Percentiles rank a stretch among this genome's conserved stretches.
Conservation (phyloP, 2,888 invertebrate genomes). For the Apotomis capreana region DNA sequence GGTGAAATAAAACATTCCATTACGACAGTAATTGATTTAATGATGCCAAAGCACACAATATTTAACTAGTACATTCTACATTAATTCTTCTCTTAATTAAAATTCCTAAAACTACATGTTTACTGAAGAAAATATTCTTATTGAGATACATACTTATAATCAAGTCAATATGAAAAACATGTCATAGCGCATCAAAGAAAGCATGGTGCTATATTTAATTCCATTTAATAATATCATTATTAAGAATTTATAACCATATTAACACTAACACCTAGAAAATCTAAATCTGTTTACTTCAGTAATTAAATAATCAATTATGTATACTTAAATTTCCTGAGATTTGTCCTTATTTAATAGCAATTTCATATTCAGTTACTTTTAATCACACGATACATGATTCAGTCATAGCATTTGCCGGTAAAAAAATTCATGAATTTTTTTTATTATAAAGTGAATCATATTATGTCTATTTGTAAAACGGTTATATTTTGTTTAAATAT, state of each 20-base stretch:
- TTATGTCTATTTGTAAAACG: conserved; percentile 17
- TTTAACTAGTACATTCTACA: conserved; percentile 34
- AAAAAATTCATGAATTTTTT: conserved; percentile 15
- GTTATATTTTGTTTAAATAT: conserved; percentile 11
- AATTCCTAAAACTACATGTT: conserved; percentile 23
- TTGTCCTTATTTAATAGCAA: conserved; percentile 25
- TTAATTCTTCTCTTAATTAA: conserved; percentile 23
- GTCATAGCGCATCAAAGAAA: conserved; percentile 26
- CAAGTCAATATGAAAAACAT: conserved; percentile 19
- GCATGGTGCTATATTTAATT: conserved; percentile 26
- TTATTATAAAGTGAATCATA: conserved; percentile 8
- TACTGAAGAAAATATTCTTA: conserved; percentile 29
- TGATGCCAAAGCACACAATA: conserved; percentile 47
- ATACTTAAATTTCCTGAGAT: conserved; percentile 28
- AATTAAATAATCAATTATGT: conserved; percentile 28
- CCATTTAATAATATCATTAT: conserved; percentile 35
- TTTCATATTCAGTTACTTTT: conserved; percentile 25
- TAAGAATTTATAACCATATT: conserved; percentile 12
- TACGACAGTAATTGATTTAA: conserved; percentile 47
- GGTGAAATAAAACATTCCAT: conserved; percentile 45
- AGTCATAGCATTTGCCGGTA: conserved; percentile 10
- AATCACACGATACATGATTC: conserved; percentile 17
- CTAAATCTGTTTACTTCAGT: conserved; percentile 17
- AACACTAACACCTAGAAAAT: conserved; percentile 17
- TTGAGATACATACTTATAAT: conserved; percentile 13